Conservation (phyloP, 2,797 vertebrate genomes). For the Microtus agrestis region DNA sequence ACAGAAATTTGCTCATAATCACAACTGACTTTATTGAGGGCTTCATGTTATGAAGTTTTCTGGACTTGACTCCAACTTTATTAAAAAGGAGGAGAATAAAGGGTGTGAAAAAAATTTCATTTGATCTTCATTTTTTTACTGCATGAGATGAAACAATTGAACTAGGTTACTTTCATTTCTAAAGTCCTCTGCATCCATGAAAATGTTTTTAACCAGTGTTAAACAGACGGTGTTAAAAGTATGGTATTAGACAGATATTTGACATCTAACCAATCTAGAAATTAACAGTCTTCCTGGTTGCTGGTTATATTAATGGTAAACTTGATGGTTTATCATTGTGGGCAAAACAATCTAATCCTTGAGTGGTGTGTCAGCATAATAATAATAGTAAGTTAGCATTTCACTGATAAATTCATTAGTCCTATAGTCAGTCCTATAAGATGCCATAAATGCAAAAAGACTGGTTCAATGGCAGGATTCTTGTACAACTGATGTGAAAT, state of each 20-base stretch:
- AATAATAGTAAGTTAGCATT: neutral
- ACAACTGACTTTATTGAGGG: neutral
- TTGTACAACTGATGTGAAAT: neutral
- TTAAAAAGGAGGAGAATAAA: neutral
- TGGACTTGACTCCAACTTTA: neutral
- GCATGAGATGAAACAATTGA: conserved; percentile 24
- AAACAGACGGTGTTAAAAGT: neutral
- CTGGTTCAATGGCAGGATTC: neutral
- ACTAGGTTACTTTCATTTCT: neutral
- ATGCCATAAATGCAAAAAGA: neutral
- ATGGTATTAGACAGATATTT: neutral
- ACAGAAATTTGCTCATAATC: neutral
- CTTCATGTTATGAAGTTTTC: conserved; percentile 6
- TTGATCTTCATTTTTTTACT: neutral
- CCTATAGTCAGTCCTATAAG: neutral
- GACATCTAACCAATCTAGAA: neutral
- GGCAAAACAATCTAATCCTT: neutral
- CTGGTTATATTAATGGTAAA: neutral
- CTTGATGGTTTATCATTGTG: neutral
- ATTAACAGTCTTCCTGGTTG: neutral
- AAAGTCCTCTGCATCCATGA: conserved; percentile 4
- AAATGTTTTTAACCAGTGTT: neutral
- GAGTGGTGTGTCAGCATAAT: neutral
- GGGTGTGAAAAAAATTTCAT: neutral
- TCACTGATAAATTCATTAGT: conserved; percentile 28